Base-by-base conservation (phyloP, 1,140 invertebrate genomes). In the Frieseomelitta varia region DNA sequence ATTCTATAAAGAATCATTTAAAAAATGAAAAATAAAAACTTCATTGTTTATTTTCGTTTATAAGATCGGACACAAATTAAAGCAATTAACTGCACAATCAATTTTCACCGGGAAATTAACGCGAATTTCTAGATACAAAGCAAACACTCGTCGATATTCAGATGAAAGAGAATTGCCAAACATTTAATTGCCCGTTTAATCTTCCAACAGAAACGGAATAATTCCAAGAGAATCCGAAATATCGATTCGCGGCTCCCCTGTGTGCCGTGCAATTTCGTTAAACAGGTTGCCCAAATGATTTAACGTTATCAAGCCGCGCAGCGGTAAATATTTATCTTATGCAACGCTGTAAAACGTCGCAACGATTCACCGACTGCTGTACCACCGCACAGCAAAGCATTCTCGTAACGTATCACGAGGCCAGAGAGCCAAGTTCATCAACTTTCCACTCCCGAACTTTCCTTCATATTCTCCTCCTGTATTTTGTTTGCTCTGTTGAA, bases 381-480 rank as follows among this genome's bases (percentile, higher is more conserved):
- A 30, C 30, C 30, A 30, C 1, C 30, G 12, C 30, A n/a, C 19
- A 47, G 39, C 39, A n/a, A 53, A 65, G 15, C 24, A 58, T 82
- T 58, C 56, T 51, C 56, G 12, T 65, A 82, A 77, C 72, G 53
- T 55, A 75, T 55, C 39, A 47, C 39, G 39, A 47, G 39, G 73
- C 61, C 30, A 51, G 14, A 51, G 14, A 51, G 12, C 12, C 73
- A 77, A 76, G 81, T 77, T 77, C 56, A 68, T 56, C 68, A 82
- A 77, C 72, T 82, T 67, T 67, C 72, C 39, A 47, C 6, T 27
- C 67, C 61, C 30, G 1, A 82, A 82, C 80, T 82, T 82, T 77
- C 73, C 81, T 82, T 30, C 73, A 82, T 77, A 6, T 47, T 47
- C 81, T 77, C 51, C 10, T 4, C 8, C 6, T n/a, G 63, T 47